Base-by-base conservation (phyloP, 2,113 vertebrate species). In the Nesoenas mayeri region DNA sequence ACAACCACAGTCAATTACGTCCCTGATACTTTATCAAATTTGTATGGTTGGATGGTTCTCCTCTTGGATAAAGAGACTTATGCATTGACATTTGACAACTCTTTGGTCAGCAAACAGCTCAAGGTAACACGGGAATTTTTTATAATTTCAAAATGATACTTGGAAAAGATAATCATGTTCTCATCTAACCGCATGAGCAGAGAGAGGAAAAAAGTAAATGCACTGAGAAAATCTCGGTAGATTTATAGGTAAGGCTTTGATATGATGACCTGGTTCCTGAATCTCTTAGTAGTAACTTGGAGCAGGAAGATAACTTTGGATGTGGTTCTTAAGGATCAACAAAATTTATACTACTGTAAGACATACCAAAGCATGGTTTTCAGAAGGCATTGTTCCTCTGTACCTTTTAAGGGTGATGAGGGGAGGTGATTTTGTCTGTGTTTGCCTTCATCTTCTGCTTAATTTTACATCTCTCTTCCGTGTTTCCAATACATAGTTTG, bases 31-130 rank as follows among this genome's bases (percentile, higher is more conserved):
- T 85, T 98, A 89, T 98, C 98, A 88, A 93, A 98, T 48, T 56
- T 36, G 6, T 58, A 96, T 61, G 98, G 97, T 71, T 98, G 98
- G 98, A 92, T 98, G 97, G 97, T 72, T 82, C 95, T 98, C 15
- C 97, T 98, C 74, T 77, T 97, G 96, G 98, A 98, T 96, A 97
- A 96, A 77, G 97, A 98, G 79, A 97, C 96, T 29, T 98, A 98
- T 9, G n/a, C 47, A 0, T 3, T 98, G 90, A 86, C 62, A 66
- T 98, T 98, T 51, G 83, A 94, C 65, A 95, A 54, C 24, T 73
- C 79, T 70, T 79, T 80, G 66, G 48, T 57, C 79, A 95, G 38
- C 85, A 86, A 79, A 58, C 81, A 93, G 73, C 79, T 98, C 48
- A 96, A 98, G 96, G 98, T 98, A 98, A 97, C 32, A 25, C 0